A percentile compares a stretch with the other conserved stretches of the same genome.
Evolutionary conservation across 2,797 vertebrate species (phyloP).

Genomic region (Microctenopoma lineatum): DNA sequence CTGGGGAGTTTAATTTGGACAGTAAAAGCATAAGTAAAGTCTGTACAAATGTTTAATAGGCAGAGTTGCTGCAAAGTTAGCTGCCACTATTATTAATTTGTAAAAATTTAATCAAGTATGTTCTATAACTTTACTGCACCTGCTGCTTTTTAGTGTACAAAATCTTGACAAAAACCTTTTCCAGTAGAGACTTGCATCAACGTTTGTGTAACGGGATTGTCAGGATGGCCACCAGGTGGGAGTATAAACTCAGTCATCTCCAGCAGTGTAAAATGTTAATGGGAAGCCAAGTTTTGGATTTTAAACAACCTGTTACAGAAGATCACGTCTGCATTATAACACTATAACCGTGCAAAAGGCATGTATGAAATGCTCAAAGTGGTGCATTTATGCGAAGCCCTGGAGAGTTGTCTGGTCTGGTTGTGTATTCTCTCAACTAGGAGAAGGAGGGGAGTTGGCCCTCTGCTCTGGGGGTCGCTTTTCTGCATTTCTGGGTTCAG

Average conservation of each 20-base stretch:
- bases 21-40: background rate
- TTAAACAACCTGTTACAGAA: constrained; percentile 77
- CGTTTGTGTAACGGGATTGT: background rate
- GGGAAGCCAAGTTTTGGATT: constrained; percentile 54
- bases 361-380: constrained; percentile 42
- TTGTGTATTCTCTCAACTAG: constrained; percentile 32
- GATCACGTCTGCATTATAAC: constrained; percentile 50
- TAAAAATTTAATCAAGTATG: background rate
- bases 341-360: constrained; percentile 37
- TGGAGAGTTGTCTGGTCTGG: constrained; percentile 40
- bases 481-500: constrained; percentile 59
- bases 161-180: too few species aligned
- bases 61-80: background rate
- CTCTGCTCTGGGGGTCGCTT: constrained; percentile 38
- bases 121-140: background rate
- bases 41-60: background rate
- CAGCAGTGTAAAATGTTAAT: constrained; percentile 31
- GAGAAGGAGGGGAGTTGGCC: constrained; percentile 50
- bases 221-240: constrained; percentile 69
- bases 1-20: background rate
- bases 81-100: background rate
- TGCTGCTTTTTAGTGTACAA: too few species aligned
- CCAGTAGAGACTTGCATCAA: background rate
- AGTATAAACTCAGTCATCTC: constrained; percentile 43
- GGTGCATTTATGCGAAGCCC: constrained; percentile 15